phyloP scores from a whole-genome alignment of 2,888 invertebrate species.

The Harpagoxenus sublaevis region DNA sequence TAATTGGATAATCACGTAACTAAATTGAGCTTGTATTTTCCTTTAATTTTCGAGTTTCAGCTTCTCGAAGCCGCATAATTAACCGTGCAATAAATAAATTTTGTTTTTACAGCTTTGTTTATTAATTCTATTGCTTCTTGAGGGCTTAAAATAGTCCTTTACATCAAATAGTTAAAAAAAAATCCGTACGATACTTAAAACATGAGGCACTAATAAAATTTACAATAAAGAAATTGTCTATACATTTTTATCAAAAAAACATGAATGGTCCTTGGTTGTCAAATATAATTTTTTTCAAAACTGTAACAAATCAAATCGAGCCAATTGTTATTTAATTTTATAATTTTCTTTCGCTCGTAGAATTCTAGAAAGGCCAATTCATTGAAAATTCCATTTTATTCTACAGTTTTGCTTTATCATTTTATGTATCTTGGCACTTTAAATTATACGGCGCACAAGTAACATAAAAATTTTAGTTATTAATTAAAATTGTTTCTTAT shows the following conservation, averaged over 20 bases:
- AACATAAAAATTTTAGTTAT: neutral
- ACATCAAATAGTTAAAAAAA: neutral
- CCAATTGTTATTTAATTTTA: neutral
- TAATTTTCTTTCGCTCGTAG: neutral
- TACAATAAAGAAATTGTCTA: neutral
- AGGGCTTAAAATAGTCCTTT: neutral
- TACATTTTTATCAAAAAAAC: neutral
- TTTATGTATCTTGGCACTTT: too few species aligned
- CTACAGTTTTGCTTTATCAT: too few species aligned
- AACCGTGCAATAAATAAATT: neutral
- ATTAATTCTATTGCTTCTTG: neutral
- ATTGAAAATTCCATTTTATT: neutral
- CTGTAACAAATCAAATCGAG: neutral
- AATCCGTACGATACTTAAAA: neutral
- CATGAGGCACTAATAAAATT: neutral
- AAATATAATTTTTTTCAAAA: conserved; percentile 8
- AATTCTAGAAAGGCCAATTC: neutral
- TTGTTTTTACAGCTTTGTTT: neutral
- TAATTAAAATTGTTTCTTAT: conserved; percentile 1
- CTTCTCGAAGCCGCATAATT: neutral
- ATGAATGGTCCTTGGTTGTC: neutral
- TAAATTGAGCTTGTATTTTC: neutral
- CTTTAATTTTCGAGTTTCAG: neutral
- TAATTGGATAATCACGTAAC: neutral
- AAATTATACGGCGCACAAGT: too few species aligned